Conservation (phyloP, 2,797 vertebrate genomes). For the Threskiornis aethiopicus region DNA sequence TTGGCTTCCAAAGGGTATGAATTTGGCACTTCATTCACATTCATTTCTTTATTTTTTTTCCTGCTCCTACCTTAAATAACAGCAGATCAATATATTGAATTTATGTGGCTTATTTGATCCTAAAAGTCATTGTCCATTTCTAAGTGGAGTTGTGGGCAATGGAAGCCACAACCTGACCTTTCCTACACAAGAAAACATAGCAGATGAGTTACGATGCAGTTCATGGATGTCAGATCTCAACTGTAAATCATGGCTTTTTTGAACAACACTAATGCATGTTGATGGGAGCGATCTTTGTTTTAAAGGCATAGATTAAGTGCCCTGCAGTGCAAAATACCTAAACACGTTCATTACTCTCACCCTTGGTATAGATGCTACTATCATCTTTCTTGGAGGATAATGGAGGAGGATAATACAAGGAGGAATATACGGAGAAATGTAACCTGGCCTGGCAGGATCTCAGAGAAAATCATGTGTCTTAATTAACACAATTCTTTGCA, state of each 20-base stretch:
- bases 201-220: background rate
- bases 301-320: background rate
- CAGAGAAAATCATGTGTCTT: background rate
- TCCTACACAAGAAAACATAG: background rate
- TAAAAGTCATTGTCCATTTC: background rate
- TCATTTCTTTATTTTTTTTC: background rate
- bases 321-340: background rate
- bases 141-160: background rate
- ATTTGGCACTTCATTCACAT: conserved; percentile 24
- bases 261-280: background rate
- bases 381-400: background rate
- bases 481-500: background rate
- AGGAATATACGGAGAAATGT: background rate
- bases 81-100: background rate
- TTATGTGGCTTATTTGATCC: background rate
- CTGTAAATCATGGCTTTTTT: background rate
- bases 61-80: conserved; percentile 2
- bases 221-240: background rate
- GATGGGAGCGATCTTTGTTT: background rate
- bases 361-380: background rate
- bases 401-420: background rate
- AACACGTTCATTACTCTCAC: background rate
- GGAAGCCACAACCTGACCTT: background rate
- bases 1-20: background rate
- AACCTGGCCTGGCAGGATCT: conserved; percentile 6